Base-by-base conservation (phyloP, 2,797 vertebrate species). In the Lemur catta region DNA sequence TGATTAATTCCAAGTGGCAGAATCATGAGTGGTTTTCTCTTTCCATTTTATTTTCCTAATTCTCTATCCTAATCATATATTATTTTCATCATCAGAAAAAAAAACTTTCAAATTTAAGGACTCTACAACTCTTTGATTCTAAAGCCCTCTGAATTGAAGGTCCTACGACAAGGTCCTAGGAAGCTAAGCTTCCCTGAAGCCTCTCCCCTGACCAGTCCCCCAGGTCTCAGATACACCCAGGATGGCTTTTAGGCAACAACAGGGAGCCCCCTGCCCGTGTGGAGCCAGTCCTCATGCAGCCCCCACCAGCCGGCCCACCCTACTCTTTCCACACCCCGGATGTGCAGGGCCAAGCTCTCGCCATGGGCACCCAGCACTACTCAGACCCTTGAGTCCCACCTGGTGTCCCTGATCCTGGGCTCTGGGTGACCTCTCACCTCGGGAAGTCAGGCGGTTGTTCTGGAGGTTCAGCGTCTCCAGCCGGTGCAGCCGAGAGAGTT, bases 381-480 rank as follows among this genome's bases (percentile, higher is more conserved):
- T 20, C 22, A 24, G 76, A 59, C 20, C 33, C 26, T 59, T 17
- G 3, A 50, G 24, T 30, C 20, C 79, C 22, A 1, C 57, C 78
- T 57, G 26, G 43, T 41, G 38, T 67, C 75, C 43, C 76, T 11
- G 4, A 7, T 61, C 92, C 4, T 0, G 0, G 0, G 55, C 95
- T 55, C 59, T 33, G 61, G 65, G 79, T 1, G 57, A 90, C 48
- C 87, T 59, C 26, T 99, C 98, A 99, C 99, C 99, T 95, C 99
- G 98, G 46, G 99, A 99, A 26, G 99, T 99, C 85, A 99, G 99
- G 85, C 99, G 99, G 98, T 99, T 99, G 98, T 99, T 99, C 97
- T 99, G 99, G 81, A 99, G 98, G 98, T 99, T 99, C 92, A 99
- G 99, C 0, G 99, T 99, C 98, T 99, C 99, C 41, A 99, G 98